Conservation (phyloP, 2,797 vertebrate species). For the Acanthopagrus latus region DNA sequence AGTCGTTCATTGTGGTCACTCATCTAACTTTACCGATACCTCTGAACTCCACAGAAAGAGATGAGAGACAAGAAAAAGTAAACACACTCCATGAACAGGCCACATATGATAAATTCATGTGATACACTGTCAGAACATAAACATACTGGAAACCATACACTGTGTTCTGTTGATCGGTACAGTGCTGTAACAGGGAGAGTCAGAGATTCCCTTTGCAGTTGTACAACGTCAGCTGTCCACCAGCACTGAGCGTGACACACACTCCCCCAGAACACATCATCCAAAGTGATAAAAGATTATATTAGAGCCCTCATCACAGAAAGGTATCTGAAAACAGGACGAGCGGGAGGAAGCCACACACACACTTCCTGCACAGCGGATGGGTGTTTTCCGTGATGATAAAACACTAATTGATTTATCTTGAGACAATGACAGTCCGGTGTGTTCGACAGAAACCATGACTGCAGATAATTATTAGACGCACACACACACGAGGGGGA, state of each 20-base stretch:
- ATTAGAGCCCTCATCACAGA: constrained; percentile 27
- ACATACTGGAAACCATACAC: background rate
- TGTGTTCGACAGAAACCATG: constrained; percentile 19
- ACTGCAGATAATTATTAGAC: constrained; percentile 31
- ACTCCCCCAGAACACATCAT: constrained; percentile 18
- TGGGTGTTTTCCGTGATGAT: constrained; percentile 51
- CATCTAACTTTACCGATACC: constrained; percentile 5
- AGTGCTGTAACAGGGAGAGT: background rate
- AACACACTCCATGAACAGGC: background rate
- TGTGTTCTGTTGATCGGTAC: background rate
- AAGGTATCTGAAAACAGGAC: constrained; percentile 34
- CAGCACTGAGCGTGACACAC: constrained; percentile 14
- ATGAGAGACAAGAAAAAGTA: background rate
- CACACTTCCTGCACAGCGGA: constrained; percentile 23
- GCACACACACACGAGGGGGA: background rate
- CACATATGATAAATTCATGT: too few relatives aligned
- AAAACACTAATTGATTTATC: constrained; percentile 53
- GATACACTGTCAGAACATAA: background rate
- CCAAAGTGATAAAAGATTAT: constrained; percentile 35
- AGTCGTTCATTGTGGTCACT: background rate
- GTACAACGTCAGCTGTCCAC: background rate
- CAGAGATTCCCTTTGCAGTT: background rate
- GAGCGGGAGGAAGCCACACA: background rate
- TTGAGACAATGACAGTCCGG: constrained; percentile 25
- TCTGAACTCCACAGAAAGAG: background rate